These are phyloP conservation scores for Drosophila pruinosa DNA, from an alignment of 1,140 invertebrate species.

Conservation along the genomic window DNA sequence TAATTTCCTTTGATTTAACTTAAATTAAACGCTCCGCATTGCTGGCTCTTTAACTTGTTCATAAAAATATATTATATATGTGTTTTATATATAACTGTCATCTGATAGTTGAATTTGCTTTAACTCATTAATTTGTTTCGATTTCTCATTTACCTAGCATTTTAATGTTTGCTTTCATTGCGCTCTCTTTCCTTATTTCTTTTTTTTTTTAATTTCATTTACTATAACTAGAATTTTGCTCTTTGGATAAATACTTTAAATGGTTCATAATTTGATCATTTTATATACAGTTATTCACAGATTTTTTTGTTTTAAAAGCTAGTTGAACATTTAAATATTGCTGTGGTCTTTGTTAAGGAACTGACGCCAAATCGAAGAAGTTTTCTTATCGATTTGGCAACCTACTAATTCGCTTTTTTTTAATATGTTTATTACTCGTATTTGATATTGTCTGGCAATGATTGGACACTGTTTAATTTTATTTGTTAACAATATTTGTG, in stretches of 20 bases:
- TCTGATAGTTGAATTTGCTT: conserved; percentile 51
- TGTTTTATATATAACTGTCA: conserved; percentile 38
- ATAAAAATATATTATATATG: conserved; percentile 63
- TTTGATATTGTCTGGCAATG: conserved; percentile 50
- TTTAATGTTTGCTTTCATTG: conserved; percentile 64
- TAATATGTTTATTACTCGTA: conserved; percentile 10
- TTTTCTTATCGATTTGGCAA: conserved; percentile 3
- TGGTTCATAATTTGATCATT: conserved; percentile 26
- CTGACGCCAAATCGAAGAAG: conserved; percentile 9
- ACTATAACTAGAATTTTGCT: conserved; percentile 43
- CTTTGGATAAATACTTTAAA: conserved; percentile 57
- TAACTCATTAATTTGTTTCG: conserved; percentile 43
- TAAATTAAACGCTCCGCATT: conserved; percentile 30
- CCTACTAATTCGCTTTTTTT: conserved; percentile 9
- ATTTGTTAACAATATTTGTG: conserved; percentile 40
- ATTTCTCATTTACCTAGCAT: conserved; percentile 66
- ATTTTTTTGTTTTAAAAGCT: conserved; percentile 37
- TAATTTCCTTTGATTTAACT: conserved; percentile 14
- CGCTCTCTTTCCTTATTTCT: conserved; percentile 18
- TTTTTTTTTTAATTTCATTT: neutral
- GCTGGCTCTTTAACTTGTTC: conserved; percentile 30
- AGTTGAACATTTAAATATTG: conserved; percentile 63
- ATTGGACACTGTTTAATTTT: conserved; percentile 34
- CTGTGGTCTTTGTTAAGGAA: conserved; percentile 24
- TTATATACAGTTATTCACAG: conserved; percentile 69